Evolutionary conservation across 2,888 invertebrate genomes (phyloP), one percentile per base, ranked within the genome.

Genomic region (Eurytoma californica): DNA sequence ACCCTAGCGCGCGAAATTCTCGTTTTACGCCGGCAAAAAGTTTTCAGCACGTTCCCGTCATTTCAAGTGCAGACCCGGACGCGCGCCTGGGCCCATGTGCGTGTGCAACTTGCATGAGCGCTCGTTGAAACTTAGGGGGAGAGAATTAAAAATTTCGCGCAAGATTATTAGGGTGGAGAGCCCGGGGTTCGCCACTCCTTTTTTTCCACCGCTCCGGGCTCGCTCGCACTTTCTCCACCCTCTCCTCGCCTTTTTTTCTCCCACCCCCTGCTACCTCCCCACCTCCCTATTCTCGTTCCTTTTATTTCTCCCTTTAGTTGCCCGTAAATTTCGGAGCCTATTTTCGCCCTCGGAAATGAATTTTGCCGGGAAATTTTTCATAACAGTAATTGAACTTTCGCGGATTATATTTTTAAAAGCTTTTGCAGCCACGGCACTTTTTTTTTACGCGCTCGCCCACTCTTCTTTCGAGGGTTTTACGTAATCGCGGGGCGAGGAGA

Each of bases 71-170:
- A 75, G 79, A 53, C 63, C 0, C 13, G 57, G 5, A 30, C 73
- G 53, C 75, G 55, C 47, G 12, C 5, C 49, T 53, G 49, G 55
- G n/a, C 24, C 24, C 70, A 61, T 58, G 58, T 30, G 72, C 72
- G 76, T 39, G 74, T 53, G 39, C 67, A 61, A 68, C 68, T 47
- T 67, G 79, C 68, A 57, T 65, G 58, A 80, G 53, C 58, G 72
- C 80, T 80, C 60, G 77, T 73, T 77, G 20, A 65, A 74, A 73
- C 77, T 73, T 60, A 39, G 60, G 60, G 60, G 53, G 28, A 20
- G 72, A 73, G 61, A 77, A 80, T 80, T 80, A 80, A 80, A 80
- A 80, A 74, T 80, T 80, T 80, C 51, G 63, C 74, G 47, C 80
- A 77, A 80, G 77, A 80, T 80, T 77, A 77, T 80, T 72, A 72